Conservation (phyloP, 2,113 vertebrate genomes). For the Grammomys surdaster region DNA sequence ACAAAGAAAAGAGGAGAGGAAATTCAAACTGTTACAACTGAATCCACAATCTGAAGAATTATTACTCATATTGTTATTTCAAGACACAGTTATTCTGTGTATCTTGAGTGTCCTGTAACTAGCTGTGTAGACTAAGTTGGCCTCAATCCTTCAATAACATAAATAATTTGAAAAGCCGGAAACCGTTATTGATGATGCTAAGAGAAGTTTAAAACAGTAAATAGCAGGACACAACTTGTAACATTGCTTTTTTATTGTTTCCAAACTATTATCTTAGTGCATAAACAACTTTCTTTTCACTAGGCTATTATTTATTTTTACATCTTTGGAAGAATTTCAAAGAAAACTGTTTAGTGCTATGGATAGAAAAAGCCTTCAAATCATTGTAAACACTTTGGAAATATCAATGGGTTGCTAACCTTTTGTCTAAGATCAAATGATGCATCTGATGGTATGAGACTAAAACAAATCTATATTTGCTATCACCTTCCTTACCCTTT, state of each 20-base stretch:
- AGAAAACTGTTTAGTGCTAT: neutral
- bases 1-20: neutral
- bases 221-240: neutral
- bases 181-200: neutral
- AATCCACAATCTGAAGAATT: neutral
- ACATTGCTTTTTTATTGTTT: neutral
- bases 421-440: neutral
- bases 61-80: neutral
- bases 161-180: neutral
- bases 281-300: neutral
- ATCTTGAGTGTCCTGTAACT: neutral
- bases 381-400: neutral
- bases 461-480: neutral
- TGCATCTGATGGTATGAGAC: rapidly evolving
- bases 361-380: neutral
- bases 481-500: neutral
- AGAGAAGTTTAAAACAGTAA: neutral
- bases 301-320: neutral
- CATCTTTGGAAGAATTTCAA: neutral
- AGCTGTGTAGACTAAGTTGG: neutral
- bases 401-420: neutral
- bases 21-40: neutral
- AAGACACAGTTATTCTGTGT: neutral
- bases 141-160: neutral
- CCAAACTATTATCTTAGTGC: neutral